Evolutionary conservation across 2,888 invertebrate genomes (phyloP).

Genomic region (Margaritifera margaritifera): DNA sequence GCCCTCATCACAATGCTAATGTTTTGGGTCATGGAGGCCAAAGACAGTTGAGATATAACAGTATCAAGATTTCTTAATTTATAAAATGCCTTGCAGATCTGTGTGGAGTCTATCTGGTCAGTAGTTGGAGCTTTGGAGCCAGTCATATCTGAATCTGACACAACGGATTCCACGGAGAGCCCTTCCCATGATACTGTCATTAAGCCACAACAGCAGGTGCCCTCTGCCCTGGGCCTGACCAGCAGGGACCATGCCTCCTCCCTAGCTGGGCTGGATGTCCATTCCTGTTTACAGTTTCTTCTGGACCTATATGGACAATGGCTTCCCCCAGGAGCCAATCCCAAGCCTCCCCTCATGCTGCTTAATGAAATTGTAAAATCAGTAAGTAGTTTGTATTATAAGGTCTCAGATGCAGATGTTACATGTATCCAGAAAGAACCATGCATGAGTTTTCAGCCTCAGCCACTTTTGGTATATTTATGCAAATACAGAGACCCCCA

Average conservation of each 20-base stretch:
- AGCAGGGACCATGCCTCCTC: constrained; percentile 66
- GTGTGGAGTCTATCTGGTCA: constrained; percentile 70
- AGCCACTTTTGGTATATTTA: no score
- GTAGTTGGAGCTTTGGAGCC: constrained; percentile 65
- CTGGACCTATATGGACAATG: constrained; percentile 91
- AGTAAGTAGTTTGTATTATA: constrained; percentile 70
- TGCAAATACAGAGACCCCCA: no score
- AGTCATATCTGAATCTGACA: constrained; percentile 55
- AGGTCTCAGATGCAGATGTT: neutral
- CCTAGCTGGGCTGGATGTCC: constrained; percentile 83
- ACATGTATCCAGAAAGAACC: neutral
- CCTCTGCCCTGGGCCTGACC: constrained; percentile 23
- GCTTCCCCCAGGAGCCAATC: constrained; percentile 75
- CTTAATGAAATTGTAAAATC: constrained; percentile 73
- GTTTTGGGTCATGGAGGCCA: no score
- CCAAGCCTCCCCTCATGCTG: constrained; percentile 70
- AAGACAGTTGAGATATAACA: no score
- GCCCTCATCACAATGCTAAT: no score
- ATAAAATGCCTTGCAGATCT: constrained; percentile 52
- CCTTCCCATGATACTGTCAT: constrained; percentile 33
- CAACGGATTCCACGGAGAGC: constrained; percentile 62
- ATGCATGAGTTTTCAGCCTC: no score
- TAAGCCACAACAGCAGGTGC: constrained; percentile 15
- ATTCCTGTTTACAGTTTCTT: constrained; percentile 93
- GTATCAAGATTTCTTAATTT: no score